Percentiles rank a stretch among this genome's conserved stretches.
Evolutionary conservation across 1,140 invertebrate genomes (phyloP).

Genomic region (Drosophila neocordata): DNA sequence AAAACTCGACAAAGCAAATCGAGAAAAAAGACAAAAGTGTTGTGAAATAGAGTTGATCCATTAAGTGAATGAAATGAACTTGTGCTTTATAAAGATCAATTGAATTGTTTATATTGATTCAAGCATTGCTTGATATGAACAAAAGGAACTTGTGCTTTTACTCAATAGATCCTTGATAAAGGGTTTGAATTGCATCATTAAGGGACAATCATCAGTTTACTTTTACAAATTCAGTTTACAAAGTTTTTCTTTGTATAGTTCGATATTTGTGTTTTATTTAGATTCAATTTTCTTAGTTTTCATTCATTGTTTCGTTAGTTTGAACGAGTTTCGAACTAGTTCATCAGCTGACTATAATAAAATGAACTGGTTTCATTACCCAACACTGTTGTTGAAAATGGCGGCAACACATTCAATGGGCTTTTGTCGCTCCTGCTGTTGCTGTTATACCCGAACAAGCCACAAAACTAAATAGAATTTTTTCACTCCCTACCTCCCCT

Average conservation of each 20-base stretch:
- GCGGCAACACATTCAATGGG: constrained; percentile 13
- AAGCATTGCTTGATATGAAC: too few species aligned
- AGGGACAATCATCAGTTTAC: too few species aligned
- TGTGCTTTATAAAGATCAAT: background rate
- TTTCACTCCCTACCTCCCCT: background rate
- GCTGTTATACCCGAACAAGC: constrained; percentile 56
- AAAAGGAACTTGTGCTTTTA: too few species aligned
- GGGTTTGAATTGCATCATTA: too few species aligned
- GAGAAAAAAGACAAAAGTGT: constrained; percentile 15
- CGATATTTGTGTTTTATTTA: background rate
- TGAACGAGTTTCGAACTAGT: too few species aligned
- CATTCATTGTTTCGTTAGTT: too few species aligned
- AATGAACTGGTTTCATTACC: background rate
- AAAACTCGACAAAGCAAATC: background rate
- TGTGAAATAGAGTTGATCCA: background rate
- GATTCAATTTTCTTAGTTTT: background rate
- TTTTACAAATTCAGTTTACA: too few species aligned
- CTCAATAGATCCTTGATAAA: too few species aligned
- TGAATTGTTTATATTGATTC: too few species aligned
- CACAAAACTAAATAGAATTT: constrained; percentile 76
- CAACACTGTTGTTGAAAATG: background rate
- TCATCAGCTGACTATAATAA: too few species aligned
- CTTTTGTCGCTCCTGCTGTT: constrained; percentile 32
- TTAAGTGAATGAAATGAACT: background rate
- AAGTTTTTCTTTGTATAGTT: too few species aligned